Evolutionary conservation across 2,797 vertebrate genomes (phyloP).

Genomic region (Hoplostethus atlanticus): DNA sequence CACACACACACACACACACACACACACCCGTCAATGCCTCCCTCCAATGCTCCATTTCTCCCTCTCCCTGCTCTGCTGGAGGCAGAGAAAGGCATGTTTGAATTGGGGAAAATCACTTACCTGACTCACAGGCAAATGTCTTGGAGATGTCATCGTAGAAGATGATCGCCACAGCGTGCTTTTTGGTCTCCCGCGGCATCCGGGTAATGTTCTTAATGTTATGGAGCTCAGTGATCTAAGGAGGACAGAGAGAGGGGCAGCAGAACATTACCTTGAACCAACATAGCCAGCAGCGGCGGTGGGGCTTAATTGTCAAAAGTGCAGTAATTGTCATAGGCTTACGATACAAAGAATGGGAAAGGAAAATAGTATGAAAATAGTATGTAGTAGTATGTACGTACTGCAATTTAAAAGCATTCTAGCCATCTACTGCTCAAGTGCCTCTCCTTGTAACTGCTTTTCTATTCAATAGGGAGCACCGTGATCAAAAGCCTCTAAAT

Average conservation of each 20-base stretch:
- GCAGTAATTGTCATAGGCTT: conserved; percentile 53
- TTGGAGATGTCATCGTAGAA: conserved; percentile 98
- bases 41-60: neutral
- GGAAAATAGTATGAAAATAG: conserved; percentile 29
- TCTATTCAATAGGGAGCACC: conserved; percentile 53
- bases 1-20: conserved; percentile 1
- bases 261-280: conserved; percentile 67
- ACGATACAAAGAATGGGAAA: conserved; percentile 29
- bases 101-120: conserved; percentile 80
- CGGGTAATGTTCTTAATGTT: conserved; percentile 98
- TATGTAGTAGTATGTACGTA: neutral
- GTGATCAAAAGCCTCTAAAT: conserved; percentile 75
- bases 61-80: neutral
- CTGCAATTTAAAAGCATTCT: conserved; percentile 35
- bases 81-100: conserved; percentile 19
- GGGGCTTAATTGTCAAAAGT: conserved; percentile 60
- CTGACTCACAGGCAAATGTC: conserved; percentile 99
- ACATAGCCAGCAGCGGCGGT: conserved; percentile 39
- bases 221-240: conserved; percentile 97
- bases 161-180: conserved; percentile 98
- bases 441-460: conserved; percentile 47
- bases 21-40: neutral
- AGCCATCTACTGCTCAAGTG: conserved; percentile 35
- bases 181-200: conserved; percentile 97
- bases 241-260: conserved; percentile 74